Conservation (phyloP, 92 coral and sea anemone species). For the Blastomussa wellsi region DNA sequence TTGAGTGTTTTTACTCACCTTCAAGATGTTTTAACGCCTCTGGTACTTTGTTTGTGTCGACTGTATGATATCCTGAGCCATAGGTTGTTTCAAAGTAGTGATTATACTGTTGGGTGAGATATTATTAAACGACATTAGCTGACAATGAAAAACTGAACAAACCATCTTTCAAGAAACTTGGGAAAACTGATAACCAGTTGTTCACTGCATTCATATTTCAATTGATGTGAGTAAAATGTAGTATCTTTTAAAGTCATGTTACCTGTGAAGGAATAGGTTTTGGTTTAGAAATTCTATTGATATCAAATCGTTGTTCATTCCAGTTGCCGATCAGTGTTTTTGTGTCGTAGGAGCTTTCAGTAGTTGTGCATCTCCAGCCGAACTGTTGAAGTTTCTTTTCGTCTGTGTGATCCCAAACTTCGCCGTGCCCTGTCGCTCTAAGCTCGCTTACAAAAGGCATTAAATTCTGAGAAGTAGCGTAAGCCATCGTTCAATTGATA, state of each 20-base stretch:
- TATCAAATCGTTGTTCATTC: slow-evolving; percentile 97
- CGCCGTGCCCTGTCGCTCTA: slow-evolving; percentile 97
- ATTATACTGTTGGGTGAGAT: slow-evolving; percentile 48
- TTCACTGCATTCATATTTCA: not conserved
- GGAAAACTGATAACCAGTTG: not conserved
- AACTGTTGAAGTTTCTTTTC: slow-evolving; percentile 88
- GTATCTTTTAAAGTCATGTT: slow-evolving; percentile 1
- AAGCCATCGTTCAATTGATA: slow-evolving; percentile 39
- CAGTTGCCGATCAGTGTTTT: slow-evolving; percentile 90
- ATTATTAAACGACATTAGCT: not conserved
- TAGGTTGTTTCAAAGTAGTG: slow-evolving; percentile 94
- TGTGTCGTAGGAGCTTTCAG: slow-evolving; percentile 88
- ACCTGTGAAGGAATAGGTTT: slow-evolving; percentile 97
- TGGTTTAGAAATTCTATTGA: slow-evolving; percentile 78
- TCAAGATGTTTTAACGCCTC: slow-evolving; percentile 76
- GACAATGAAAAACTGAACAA: not conserved
- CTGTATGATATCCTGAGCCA: slow-evolving; percentile 60
- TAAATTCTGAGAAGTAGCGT: slow-evolving; percentile 55
- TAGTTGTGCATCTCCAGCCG: slow-evolving; percentile 98
- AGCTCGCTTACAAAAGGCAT: slow-evolving; percentile 87
- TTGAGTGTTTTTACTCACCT: slow-evolving; percentile 52
- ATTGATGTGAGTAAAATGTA: not conserved
- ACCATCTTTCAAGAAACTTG: not conserved
- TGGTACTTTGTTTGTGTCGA: slow-evolving; percentile 69
- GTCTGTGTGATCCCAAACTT: slow-evolving; percentile 99